Base-by-base conservation (phyloP, 2,113 vertebrate genomes). In the Polypterus senegalus region DNA sequence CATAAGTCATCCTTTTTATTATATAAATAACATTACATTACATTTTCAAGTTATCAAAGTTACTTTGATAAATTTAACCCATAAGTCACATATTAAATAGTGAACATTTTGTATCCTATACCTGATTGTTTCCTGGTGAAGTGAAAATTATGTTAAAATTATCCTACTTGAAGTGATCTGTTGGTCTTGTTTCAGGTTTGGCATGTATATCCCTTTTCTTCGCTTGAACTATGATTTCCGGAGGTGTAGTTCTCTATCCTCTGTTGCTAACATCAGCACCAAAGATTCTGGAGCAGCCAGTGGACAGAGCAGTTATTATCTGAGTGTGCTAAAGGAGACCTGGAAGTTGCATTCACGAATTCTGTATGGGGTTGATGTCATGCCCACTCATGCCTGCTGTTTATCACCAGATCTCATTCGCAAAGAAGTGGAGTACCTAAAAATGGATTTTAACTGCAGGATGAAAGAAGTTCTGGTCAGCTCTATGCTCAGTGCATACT, bases 401-500 rank as follows among this genome's bases (percentile, higher is more conserved):
- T 89, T 98, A 43, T 98, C 95, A 2, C 96, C 96, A 0, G 93
- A 96, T 64, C 91, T 98, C 61, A 95, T 98, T 73, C 93, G 96
- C 69, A 94, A 80, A 6, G 96, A 99, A 76, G 96, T 99, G 69
- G 93, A 97, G 53, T 92, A 91, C 77, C 85, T 98, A 48, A 99
- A 99, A 65, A 89, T 97, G 88, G 92, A 98, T 74, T 98, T 99
- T 67, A 99, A 99, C 82, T 96, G 91, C 90, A 85, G 96, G 72
- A 97, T 99, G 91, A 98, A 98, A 71, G 96, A 99, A 71, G 93
- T 99, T 74, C 86, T 99, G 61, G 89, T 98, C 66, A 99, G 94
- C 87, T 93, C 96, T 64, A 98, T 99, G 92, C 90, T 99, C 74
- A 97, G 92, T 1, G 96, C 96, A 65, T 99, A 99, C 74, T 99